These are phyloP conservation scores for Latrodectus elegans DNA, from an alignment of 2,888 invertebrate species.

Conservation along the genomic window DNA sequence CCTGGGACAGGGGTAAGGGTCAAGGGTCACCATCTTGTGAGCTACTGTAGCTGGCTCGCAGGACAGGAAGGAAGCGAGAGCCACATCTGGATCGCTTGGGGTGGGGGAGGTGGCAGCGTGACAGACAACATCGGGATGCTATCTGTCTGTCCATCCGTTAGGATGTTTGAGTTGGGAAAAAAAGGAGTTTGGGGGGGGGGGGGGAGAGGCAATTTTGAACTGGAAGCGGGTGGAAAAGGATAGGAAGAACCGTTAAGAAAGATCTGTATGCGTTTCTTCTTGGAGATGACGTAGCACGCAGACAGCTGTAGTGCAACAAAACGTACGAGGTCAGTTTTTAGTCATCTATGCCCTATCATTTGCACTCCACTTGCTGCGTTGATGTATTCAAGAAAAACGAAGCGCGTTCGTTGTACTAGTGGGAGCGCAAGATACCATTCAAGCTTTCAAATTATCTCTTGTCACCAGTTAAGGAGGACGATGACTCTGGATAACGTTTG, in stretches of 20 bases:
- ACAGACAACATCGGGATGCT: slow-evolving; percentile 40
- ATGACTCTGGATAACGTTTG: no score
- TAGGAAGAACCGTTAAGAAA: slow-evolving; percentile 40
- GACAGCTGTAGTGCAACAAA: slow-evolving; percentile 1
- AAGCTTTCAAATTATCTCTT: no score
- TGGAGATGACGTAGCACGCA: slow-evolving; percentile 20
- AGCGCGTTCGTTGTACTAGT: no score
- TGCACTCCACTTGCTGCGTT: no score
- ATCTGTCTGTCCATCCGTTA: slow-evolving; percentile 51
- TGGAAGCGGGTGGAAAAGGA: slow-evolving; percentile 22
- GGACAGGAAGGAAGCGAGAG: slow-evolving; percentile 39
- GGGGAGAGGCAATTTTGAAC: slow-evolving; percentile 20
- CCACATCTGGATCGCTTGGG: slow-evolving; percentile 54
- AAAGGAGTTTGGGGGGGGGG: slow-evolving; percentile 2
- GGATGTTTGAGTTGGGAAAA: not conserved
- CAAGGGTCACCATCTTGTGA: slow-evolving; percentile 56
- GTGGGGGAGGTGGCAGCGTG: not conserved
- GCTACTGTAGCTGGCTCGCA: slow-evolving; percentile 32
- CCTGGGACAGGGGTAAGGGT: slow-evolving; percentile 64
- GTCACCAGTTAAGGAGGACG: no score
- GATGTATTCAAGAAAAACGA: no score
- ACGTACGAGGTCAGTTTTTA: not conserved
- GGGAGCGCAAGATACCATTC: no score
- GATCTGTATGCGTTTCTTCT: slow-evolving; percentile 52
- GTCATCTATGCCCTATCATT: not conserved